These are phyloP conservation scores for Porites lutea DNA, from an alignment of 64 coral and sea anemone genomes.

Conservation along the genomic window DNA sequence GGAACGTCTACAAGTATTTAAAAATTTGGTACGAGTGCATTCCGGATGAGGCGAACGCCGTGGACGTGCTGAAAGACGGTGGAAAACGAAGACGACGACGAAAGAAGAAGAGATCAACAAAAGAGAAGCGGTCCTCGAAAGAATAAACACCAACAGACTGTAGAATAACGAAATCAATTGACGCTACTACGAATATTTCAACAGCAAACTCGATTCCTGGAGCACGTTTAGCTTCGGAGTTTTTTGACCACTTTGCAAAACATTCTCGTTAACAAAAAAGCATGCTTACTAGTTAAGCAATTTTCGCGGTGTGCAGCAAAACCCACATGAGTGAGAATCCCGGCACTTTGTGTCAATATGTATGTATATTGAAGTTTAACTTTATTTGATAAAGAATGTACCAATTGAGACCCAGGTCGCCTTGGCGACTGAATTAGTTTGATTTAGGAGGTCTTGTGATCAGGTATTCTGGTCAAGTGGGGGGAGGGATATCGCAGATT, in stretches of 20 bases:
- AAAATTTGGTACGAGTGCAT: slow-evolving; percentile 99
- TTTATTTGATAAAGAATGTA: slow-evolving; percentile 99
- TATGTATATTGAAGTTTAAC: slow-evolving; percentile 99
- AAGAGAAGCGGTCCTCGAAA: slow-evolving; percentile 76
- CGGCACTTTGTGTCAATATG: slow-evolving; percentile 88
- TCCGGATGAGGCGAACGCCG: slow-evolving; percentile 93
- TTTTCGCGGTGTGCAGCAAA: slow-evolving; percentile 76
- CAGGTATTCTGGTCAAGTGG: slow-evolving; percentile 67
- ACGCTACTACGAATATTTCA: slow-evolving; percentile 46
- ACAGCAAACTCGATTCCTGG: slow-evolving; percentile 56
- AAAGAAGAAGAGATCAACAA: slow-evolving; percentile 90
- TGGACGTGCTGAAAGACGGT: slow-evolving; percentile 95
- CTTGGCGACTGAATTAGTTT: slow-evolving; percentile 74
- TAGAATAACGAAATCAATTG: slow-evolving; percentile 75
- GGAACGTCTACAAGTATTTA: slow-evolving; percentile 99
- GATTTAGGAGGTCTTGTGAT: slow-evolving; percentile 57
- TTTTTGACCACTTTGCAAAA: slow-evolving; percentile 53
- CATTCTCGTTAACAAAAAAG: slow-evolving; percentile 76
- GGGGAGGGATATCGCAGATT: slow-evolving; percentile 21
- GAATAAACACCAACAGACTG: slow-evolving; percentile 63
- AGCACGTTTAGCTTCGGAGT: slow-evolving; percentile 53
- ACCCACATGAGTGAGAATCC: slow-evolving; percentile 71
- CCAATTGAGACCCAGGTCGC: slow-evolving; percentile 74
- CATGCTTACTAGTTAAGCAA: slow-evolving; percentile 95
- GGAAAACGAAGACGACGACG: slow-evolving; percentile 96